A percentile compares a stretch with the other conserved stretches of the same genome.
phyloP scores from a whole-genome alignment of 2,888 invertebrate genomes.

The Sepiola atlantica region DNA sequence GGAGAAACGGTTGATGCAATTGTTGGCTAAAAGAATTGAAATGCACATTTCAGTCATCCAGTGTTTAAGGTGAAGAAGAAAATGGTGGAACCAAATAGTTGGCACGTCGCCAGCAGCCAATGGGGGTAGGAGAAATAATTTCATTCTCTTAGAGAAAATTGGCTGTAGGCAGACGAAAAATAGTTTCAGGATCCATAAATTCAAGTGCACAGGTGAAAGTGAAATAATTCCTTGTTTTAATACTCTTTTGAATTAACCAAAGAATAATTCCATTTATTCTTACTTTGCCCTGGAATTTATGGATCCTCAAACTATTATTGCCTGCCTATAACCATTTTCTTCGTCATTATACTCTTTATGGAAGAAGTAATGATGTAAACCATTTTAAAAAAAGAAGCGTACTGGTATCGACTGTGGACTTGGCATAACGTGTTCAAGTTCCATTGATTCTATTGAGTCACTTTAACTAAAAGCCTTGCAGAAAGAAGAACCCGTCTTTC shows the following conservation, averaged over 20 bases:
- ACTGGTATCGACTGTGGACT: too few species aligned
- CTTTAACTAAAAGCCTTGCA: too few species aligned
- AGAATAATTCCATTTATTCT: too few species aligned
- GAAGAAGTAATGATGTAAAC: too few species aligned
- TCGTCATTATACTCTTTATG: too few species aligned
- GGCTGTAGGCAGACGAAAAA: background rate
- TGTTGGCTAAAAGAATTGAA: background rate
- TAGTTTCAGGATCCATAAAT: background rate
- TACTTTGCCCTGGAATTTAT: too few species aligned
- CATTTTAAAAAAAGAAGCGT: too few species aligned
- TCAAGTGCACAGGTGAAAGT: background rate
- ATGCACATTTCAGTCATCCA: background rate
- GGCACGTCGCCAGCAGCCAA: constrained; percentile 3
- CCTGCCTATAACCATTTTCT: too few species aligned
- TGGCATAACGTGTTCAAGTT: too few species aligned
- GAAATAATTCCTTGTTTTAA: background rate
- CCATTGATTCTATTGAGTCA: too few species aligned
- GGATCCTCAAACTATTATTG: too few species aligned
- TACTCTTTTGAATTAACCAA: background rate
- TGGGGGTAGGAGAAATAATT: constrained; percentile 32
- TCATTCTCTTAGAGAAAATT: background rate
- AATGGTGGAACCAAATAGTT: background rate
- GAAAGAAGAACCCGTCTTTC: too few species aligned
- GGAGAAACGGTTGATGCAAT: background rate
- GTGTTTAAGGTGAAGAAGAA: constrained; percentile 2